Evolutionary conservation across 2,113 vertebrate genomes (phyloP).

Genomic region (Sinocyclocheilus maitianheensis): DNA sequence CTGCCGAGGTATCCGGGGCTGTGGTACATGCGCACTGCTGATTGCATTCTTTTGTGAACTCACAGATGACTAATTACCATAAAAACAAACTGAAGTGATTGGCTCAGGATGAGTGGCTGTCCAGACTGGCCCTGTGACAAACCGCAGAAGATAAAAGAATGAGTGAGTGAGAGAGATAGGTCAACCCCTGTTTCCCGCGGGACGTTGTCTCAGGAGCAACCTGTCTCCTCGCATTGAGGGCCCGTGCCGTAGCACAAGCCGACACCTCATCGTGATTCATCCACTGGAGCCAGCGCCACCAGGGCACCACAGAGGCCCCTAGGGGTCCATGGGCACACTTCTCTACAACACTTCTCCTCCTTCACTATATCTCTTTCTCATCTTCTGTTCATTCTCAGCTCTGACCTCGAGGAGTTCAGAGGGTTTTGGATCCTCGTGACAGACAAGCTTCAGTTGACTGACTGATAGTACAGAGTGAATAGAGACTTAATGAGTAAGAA

Average conservation of each 20-base stretch:
- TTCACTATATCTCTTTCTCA: slow-evolving; percentile 36
- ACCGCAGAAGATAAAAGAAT: slow-evolving; percentile 3
- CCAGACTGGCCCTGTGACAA: slow-evolving; percentile 44
- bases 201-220: slow-evolving; percentile 63
- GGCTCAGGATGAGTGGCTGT: slow-evolving; percentile 42
- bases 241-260: slow-evolving; percentile 61
- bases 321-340: slow-evolving; percentile 36
- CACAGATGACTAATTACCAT: slow-evolving; percentile 46
- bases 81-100: slow-evolving; percentile 50
- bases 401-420: background rate
- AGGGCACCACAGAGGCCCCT: slow-evolving; percentile 32
- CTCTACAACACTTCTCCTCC: background rate
- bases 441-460: slow-evolving; percentile 18
- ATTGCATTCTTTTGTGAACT: slow-evolving; percentile 7
- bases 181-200: slow-evolving; percentile 43
- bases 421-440: slow-evolving; percentile 3
- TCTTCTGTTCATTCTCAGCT: background rate
- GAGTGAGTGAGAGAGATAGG: slow-evolving; percentile 37
- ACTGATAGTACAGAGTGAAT: background rate
- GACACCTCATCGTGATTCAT: slow-evolving; percentile 67
- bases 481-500: background rate
- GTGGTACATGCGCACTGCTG: background rate
- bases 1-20: background rate
- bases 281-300: slow-evolving; percentile 37
- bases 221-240: slow-evolving; percentile 70